Evolutionary conservation across 2,797 vertebrate species (phyloP).

Genomic region (Atherinosoma microstoma): DNA sequence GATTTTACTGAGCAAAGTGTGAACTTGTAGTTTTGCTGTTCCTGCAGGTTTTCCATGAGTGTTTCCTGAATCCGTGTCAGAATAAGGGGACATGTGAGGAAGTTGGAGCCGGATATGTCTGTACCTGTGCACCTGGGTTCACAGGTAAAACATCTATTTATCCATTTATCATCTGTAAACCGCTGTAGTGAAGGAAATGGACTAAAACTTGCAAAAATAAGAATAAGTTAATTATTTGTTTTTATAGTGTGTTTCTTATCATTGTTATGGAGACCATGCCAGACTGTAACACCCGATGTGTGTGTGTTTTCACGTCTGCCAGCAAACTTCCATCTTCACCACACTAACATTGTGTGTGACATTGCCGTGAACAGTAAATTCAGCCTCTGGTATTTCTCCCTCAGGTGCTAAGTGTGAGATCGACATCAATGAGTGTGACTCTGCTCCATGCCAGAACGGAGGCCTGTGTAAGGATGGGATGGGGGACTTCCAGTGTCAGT

Average conservation of each 20-base stretch:
- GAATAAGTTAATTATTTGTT: not conserved
- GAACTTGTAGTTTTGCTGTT: conserved; percentile 26
- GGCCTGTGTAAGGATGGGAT: conserved; percentile 90
- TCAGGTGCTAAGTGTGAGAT: conserved; percentile 95
- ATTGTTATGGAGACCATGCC: not conserved
- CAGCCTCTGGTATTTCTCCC: conserved; percentile 37
- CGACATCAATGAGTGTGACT: conserved; percentile 93
- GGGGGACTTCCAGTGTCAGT: conserved; percentile 91
- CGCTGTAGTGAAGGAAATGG: not conserved
- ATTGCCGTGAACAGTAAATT: conserved; percentile 4
- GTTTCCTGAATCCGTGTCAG: conserved; percentile 94
- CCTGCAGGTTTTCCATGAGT: conserved; percentile 94
- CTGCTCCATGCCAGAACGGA: conserved; percentile 90
- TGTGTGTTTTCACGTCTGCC: not conserved
- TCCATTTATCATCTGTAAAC: not conserved
- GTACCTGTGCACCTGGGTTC: conserved; percentile 91
- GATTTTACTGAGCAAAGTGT: not conserved
- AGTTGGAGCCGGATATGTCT: conserved; percentile 92
- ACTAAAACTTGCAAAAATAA: not conserved
- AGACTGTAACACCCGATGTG: not conserved
- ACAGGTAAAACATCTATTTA: conserved; percentile 84
- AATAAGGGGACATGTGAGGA: conserved; percentile 95
- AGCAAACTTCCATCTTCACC: not conserved
- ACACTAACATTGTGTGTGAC: not conserved
- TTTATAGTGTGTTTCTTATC: not conserved